Percentiles rank a stretch among this genome's conserved stretches.
phyloP scores from a whole-genome alignment of 2,113 vertebrate species.

The Erpornis zantholeuca region DNA sequence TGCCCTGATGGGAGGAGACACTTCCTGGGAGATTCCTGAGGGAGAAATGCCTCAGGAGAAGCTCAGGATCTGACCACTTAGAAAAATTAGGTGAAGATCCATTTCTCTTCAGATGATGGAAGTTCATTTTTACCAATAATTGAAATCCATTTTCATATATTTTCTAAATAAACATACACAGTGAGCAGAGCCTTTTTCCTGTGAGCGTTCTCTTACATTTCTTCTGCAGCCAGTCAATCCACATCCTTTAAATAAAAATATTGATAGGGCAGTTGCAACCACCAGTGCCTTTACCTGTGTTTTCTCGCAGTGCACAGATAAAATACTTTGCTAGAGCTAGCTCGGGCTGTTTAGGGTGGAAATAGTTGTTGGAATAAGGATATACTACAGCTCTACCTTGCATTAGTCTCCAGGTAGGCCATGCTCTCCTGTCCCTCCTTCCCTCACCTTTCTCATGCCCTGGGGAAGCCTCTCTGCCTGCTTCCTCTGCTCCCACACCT shows the following conservation, averaged over 20 bases:
- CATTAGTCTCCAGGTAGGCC: background rate
- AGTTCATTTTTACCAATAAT: background rate
- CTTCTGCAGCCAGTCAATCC: background rate
- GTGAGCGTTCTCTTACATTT: background rate
- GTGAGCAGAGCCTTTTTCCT: background rate
- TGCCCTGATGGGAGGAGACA: rapidly evolving
- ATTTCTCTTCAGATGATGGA: background rate
- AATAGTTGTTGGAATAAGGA: background rate
- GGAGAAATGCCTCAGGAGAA: background rate
- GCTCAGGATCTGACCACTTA: background rate
- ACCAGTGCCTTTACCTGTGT: background rate
- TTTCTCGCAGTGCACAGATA: background rate
- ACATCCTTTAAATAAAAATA: background rate
- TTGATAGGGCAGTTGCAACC: background rate
- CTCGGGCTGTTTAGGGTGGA: background rate
- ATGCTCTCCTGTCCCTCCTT: background rate
- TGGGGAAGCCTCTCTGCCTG: background rate
- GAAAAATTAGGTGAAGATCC: background rate
- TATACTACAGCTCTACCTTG: background rate
- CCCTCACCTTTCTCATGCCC: background rate
- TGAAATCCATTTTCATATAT: background rate
- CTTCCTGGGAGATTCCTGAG: background rate
- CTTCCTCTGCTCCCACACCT: background rate
- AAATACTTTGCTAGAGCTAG: background rate
- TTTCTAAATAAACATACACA: background rate